Base-by-base conservation (phyloP, 1,140 invertebrate species). In the Physella acuta region DNA sequence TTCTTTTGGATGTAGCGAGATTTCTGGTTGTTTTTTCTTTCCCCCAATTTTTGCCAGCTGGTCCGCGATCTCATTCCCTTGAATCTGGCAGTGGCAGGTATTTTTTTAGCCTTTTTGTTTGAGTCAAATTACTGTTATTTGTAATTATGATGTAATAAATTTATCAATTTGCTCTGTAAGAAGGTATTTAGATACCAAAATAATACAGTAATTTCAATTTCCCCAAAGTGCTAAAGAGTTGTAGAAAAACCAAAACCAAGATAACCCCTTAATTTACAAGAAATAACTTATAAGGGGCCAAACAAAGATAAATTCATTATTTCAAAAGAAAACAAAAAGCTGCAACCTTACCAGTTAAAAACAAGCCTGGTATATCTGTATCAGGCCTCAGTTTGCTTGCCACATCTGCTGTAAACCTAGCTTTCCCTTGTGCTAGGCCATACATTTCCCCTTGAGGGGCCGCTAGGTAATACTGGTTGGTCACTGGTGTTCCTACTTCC, bases 391-490 rank as follows among this genome's bases (percentile, higher is more conserved):
- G 76, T 16, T 79, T 67, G 17, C 78, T 72, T 26, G 77, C 71
- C 3, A 74, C 73, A 26, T 82, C 78, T 2, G 80, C 76, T 8
- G 58, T 62, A 70, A 84, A 85, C 11, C 85, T 75, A 16, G 70
- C 44, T 3, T 60, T 68, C 28, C 71, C 75, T 69, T 86, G 84
- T 59, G 86, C 79, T 55, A 86, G 72, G 2, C 85, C 86, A 58
- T 86, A 86, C 72, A 85, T 84, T 65, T 85, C 84, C 44, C 86
- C 85, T 26, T 76, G 70, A 8, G 79, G 72, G 49, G 79, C 71
- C 14, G 77, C 81, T 20, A 86, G 72, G 72, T 86, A 86, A 73
- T 81, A 77, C 33, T 81, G 80, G 74, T 85, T 86, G 14, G 78
- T 81, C 26, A 86, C 44, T 8, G 85, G 85, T 24, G 81, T 85